Evolutionary conservation across 1,140 invertebrate species (phyloP).

Genomic region (Scaptomyza graminum): DNA sequence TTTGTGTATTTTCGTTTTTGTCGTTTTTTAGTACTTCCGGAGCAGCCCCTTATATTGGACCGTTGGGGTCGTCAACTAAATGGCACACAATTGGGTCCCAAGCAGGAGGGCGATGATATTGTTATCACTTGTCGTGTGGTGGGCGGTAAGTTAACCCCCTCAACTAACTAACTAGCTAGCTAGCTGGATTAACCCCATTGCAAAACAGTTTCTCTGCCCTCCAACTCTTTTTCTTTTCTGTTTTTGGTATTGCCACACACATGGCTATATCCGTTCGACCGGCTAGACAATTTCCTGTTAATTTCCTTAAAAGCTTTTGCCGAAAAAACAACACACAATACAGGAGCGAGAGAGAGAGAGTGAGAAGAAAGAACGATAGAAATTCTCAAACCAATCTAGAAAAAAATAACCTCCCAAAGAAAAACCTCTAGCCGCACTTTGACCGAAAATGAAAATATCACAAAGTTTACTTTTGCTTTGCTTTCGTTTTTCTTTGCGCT

Average conservation of each 20-base stretch:
- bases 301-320: conserved; percentile 83
- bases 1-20: conserved; percentile 4
- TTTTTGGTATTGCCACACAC: conserved; percentile 31
- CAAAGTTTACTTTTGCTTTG: conserved; percentile 65
- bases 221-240: background rate
- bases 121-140: conserved; percentile 86
- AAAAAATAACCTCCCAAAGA: conserved; percentile 15
- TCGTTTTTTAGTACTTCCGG: conserved; percentile 90
- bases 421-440: conserved; percentile 38
- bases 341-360: conserved; percentile 18
- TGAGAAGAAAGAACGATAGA: too few species aligned
- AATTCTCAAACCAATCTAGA: background rate
- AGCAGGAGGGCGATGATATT: conserved; percentile 89
- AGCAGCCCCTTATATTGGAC: conserved; percentile 92
- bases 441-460: conserved; percentile 76
- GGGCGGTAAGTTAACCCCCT: conserved; percentile 84
- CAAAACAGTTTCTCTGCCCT: background rate
- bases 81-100: conserved; percentile 90
- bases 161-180: conserved; percentile 4
- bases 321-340: conserved; percentile 45
- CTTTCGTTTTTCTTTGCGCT: conserved; percentile 22
- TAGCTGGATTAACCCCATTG: conserved; percentile 51
- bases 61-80: conserved; percentile 89
- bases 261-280: conserved; percentile 66
- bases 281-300: conserved; percentile 83